Percentiles rank a stretch among this genome's conserved stretches.
Evolutionary conservation across 35 echinoderm and acorn worm species (phyloP).

Genomic region (Eucidaris tribuloides): DNA sequence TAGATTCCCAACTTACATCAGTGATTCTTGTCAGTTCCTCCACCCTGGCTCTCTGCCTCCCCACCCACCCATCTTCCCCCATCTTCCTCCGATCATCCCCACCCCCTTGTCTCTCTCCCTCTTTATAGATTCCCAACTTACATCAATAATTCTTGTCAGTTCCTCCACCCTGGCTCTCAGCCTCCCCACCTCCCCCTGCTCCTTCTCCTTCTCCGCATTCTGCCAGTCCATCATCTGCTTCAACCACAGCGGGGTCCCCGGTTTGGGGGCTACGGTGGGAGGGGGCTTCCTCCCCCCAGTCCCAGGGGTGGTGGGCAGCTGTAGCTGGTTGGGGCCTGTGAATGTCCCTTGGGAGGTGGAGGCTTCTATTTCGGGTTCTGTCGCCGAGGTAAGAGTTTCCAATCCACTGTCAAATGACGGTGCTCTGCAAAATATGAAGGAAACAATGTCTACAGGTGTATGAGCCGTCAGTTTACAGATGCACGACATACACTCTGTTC

Average conservation of each 20-base stretch:
- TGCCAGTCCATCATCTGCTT: constrained; percentile 87
- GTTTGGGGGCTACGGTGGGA: constrained; percentile 43
- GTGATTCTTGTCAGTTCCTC: constrained; percentile 8
- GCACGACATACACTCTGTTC: too few relatives aligned
- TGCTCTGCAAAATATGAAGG: neutral
- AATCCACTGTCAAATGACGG: constrained; percentile 75
- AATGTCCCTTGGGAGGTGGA: constrained; percentile 1
- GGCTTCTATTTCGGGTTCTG: constrained; percentile 43
- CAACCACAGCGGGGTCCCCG: constrained; percentile 69
- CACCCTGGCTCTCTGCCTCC: constrained; percentile 31
- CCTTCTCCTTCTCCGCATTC: constrained; percentile 63
- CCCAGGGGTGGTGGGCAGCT: constrained; percentile 30
- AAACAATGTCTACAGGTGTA: too few relatives aligned
- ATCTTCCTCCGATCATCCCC: constrained; percentile 55
- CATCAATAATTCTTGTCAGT: constrained; percentile 24
- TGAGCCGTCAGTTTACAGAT: too few relatives aligned
- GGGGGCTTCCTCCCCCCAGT: neutral
- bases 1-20: neutral
- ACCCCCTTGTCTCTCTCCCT: too few relatives aligned
- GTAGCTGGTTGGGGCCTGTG: constrained; percentile 19
- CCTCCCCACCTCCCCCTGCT: constrained; percentile 24
- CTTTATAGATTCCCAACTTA: neutral
- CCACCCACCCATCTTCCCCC: too few relatives aligned
- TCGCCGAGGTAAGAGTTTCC: constrained; percentile 45
- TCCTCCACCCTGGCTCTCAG: constrained; percentile 32